Evolutionary conservation across 2,888 invertebrate genomes (phyloP), one percentile per base, ranked within the genome.

Genomic region (Phymatocera aterrima): DNA sequence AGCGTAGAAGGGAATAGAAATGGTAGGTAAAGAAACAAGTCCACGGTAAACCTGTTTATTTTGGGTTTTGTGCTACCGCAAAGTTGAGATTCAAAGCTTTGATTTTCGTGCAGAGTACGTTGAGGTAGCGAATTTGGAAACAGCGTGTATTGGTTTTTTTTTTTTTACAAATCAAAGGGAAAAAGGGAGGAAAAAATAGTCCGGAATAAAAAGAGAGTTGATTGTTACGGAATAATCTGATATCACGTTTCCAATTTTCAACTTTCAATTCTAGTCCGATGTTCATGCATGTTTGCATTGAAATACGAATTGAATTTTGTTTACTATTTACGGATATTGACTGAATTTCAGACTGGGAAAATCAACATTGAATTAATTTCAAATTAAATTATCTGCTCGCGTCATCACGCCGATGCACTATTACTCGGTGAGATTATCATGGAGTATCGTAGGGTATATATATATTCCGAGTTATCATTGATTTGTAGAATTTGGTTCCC

Each of bases 301-400:
- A 84, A 87, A 86, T 83, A 85, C 84, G 80, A 85, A 86, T 87
- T 86, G 84, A 85, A 87, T 87, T 86, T 82, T 83, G 81, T 83
- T 82, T 85, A 84, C 83, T 86, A 84, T 86, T 86, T 86, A 83
- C 82, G 24, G 46, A 15, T n/a, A 46, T 37, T 21, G 8, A 46
- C 46, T 28, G 43, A 46, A 68, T 46, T 10, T 24, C 68, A 68
- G 24, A 68, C 15, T 24, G 28, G 46, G 8, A 40, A 43, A 46
- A 28, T 43, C n/a, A 68, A 5, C 15, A 46, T 68, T 28, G 68
- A 68, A 46, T 46, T 68, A 46, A 68, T 68, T 65, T 68, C 24
- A 68, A 68, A 46, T 68, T 46, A 46, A 68, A 68, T 46, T n/a
- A 15, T 18, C 28, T 46, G 4, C n/a, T n/a, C 24, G 37, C 2